These are phyloP conservation scores for Struthio camelus DNA, from an alignment of 2,113 vertebrate species.

Conservation along the genomic window DNA sequence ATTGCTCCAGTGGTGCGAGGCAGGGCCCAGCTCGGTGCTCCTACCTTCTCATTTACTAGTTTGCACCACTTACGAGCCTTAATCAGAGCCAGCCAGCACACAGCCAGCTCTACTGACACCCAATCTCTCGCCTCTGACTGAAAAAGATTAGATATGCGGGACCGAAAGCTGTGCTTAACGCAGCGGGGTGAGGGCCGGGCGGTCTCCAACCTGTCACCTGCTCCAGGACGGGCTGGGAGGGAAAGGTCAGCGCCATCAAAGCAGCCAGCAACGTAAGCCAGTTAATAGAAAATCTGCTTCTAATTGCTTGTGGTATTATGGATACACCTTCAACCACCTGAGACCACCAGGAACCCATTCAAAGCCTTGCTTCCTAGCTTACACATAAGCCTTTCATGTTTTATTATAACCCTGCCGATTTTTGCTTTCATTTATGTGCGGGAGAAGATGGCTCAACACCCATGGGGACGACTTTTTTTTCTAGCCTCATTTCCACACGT, in stretches of 20 bases:
- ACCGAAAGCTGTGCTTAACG: neutral
- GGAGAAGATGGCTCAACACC: constrained; percentile 37
- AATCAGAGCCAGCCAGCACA: neutral
- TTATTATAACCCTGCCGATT: constrained; percentile 71
- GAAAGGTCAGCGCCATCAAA: constrained; percentile 56
- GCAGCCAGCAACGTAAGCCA: constrained; percentile 56
- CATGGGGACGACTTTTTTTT: neutral
- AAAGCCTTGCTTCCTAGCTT: constrained; percentile 62
- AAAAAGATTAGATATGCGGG: neutral
- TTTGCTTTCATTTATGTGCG: constrained; percentile 72
- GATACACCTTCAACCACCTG: constrained; percentile 88
- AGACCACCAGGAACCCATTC: constrained; percentile 76
- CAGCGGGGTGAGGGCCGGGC: neutral
- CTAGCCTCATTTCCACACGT: constrained; percentile 33
- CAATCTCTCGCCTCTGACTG: neutral
- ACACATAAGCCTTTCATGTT: constrained; percentile 79
- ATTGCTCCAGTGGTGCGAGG: fast-evolving
- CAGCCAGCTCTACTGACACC: neutral
- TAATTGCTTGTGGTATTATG: constrained; percentile 80
- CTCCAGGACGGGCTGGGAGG: neutral
- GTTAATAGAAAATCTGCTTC: constrained; percentile 74
- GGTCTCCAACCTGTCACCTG: constrained; percentile 35
- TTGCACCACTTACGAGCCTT: fast-evolving
- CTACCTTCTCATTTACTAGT: no score
- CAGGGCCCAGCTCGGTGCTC: neutral